Evolutionary conservation across 2,888 invertebrate species (phyloP).

Genomic region (Galeruca laticollis): DNA sequence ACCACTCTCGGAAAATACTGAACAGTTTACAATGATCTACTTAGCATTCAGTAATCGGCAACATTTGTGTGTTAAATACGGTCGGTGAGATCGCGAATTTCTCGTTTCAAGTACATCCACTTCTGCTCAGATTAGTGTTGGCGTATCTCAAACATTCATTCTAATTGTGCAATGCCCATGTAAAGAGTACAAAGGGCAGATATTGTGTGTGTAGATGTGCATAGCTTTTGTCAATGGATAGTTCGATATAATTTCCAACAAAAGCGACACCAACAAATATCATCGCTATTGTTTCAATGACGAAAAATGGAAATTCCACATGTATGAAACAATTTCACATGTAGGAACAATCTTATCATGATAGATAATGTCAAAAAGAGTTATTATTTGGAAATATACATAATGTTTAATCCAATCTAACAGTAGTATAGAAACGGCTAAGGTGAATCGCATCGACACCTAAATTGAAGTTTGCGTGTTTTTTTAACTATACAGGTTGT

Average conservation of each 20-base stretch:
- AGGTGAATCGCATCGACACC: too few species aligned
- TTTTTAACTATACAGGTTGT: too few species aligned
- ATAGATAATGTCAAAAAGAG: too few species aligned
- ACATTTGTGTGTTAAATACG: constrained; percentile 55
- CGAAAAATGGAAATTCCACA: too few species aligned
- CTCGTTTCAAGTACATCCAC: constrained; percentile 38
- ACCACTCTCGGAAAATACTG: not conserved
- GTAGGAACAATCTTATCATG: too few species aligned
- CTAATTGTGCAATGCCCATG: constrained; percentile 25
- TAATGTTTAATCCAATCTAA: too few species aligned
- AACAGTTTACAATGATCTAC: constrained; percentile 44
- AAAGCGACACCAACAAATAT: not conserved
- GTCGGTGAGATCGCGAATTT: constrained; percentile 51
- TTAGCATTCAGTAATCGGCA: constrained; percentile 51
- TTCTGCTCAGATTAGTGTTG: constrained; percentile 38
- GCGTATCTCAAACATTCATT: constrained; percentile 35
- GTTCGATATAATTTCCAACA: not conserved
- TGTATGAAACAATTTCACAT: too few species aligned
- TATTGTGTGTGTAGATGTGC: constrained; percentile 7
- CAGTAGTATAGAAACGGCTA: too few species aligned
- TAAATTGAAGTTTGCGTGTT: too few species aligned
- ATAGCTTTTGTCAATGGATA: not conserved
- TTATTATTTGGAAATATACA: too few species aligned
- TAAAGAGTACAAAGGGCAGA: constrained; percentile 21
- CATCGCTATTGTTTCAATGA: not conserved